Evolutionary conservation across 1,140 invertebrate species (phyloP), one percentile per base, ranked within the genome.

Genomic region (Pseudachorutes palmiensis): DNA sequence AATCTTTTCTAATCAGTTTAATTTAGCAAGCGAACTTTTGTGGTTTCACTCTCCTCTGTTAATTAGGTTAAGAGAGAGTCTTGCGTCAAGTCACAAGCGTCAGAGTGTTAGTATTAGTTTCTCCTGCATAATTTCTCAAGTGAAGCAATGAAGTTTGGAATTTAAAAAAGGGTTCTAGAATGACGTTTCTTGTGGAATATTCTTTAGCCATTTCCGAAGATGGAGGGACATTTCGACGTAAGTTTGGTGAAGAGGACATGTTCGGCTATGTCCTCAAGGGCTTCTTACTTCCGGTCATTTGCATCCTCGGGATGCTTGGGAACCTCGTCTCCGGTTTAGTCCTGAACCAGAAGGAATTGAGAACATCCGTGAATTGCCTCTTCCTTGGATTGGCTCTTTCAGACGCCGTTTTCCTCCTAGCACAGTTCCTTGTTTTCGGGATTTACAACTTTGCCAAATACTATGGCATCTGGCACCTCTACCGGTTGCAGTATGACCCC

Each of bases 161-260:
- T n/a, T n/a, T n/a, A n/a, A n/a, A n/a, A n/a, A n/a, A n/a, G n/a
- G n/a, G n/a, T n/a, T n/a, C n/a, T n/a, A n/a, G n/a, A n/a, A n/a
- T n/a, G n/a, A n/a, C n/a, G n/a, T n/a, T n/a, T n/a, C n/a, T n/a
- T n/a, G n/a, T n/a, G n/a, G n/a, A n/a, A n/a, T n/a, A n/a, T n/a
- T n/a, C n/a, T n/a, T n/a, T n/a, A n/a, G n/a, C n/a, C n/a, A n/a
- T n/a, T n/a, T n/a, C n/a, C n/a, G n/a, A n/a, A n/a, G n/a, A n/a
- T n/a, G n/a, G n/a, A n/a, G n/a, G n/a, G n/a, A n/a, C n/a, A n/a
- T n/a, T n/a, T n/a, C n/a, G n/a, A n/a, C n/a, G n/a, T n/a, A n/a
- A n/a, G n/a, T n/a, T n/a, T n/a, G n/a, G n/a, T n/a, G n/a, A n/a
- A 58, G 55, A 58, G 55, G 55, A 58, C 12, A 9, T 24, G 55